Percentiles rank a stretch among this genome's conserved stretches.
phyloP scores from a whole-genome alignment of 2,797 vertebrate genomes.

The Gymnodraco acuticeps region DNA sequence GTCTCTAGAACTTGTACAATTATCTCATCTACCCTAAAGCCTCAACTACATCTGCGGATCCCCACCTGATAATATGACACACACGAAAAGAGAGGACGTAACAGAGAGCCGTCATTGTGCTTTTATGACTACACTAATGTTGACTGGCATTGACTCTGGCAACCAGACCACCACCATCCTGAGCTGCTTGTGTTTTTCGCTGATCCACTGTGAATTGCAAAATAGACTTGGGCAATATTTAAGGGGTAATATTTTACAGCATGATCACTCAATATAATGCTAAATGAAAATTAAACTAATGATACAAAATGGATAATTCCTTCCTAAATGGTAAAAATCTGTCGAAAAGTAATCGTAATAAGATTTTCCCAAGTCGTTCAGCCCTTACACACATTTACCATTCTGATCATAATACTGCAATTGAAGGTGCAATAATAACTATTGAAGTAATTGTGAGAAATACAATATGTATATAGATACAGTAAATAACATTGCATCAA shows the following conservation, averaged over 20 bases:
- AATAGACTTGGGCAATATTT: too few relatives aligned
- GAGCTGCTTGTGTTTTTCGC: constrained; percentile 68
- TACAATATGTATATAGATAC: not conserved
- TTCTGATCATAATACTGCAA: not conserved
- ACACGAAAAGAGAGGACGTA: constrained; percentile 9
- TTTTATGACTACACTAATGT: constrained; percentile 89
- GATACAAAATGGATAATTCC: too few relatives aligned
- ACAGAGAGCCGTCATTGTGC: constrained; percentile 2
- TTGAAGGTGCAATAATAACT: not conserved
- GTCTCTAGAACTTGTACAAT: constrained; percentile 62
- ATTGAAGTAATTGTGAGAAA: too few relatives aligned
- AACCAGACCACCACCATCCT: constrained; percentile 91
- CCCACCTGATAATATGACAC: constrained; percentile 52
- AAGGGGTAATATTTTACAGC: not conserved
- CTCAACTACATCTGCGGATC: constrained; percentile 55
- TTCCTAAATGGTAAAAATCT: too few relatives aligned
- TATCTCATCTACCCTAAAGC: constrained; percentile 56
- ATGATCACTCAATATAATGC: too few relatives aligned
- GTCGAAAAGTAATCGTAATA: too few relatives aligned
- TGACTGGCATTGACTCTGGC: constrained; percentile 90
- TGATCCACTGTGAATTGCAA: not conserved
- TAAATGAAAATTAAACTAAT: too few relatives aligned
- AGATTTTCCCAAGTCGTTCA: too few relatives aligned
- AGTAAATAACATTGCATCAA: not conserved
- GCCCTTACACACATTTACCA: not conserved